Base-by-base conservation (phyloP, 1,140 invertebrate genomes). In the Heliconius himera region DNA sequence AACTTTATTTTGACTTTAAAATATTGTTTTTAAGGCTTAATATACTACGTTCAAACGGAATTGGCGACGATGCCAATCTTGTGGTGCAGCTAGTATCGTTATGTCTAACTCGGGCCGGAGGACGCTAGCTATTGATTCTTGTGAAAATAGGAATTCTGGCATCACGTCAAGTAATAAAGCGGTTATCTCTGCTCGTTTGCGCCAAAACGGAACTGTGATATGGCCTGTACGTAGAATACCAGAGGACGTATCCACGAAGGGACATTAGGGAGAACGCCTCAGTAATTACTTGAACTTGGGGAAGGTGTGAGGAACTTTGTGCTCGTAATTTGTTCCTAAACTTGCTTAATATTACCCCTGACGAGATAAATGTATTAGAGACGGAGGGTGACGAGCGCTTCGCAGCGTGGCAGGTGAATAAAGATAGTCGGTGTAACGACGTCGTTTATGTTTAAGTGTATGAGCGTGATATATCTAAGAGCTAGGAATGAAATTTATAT, bases 331-430 rank as follows among this genome's bases (percentile, higher is more conserved):
- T 92, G 90, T 92, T 92, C 87, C 86, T 87, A 90, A 94, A 94
- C 90, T 93, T 90, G 86, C 88, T 91, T 92, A 94, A 94, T 92
- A 91, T 89, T 89, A 87, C 90, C 87, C 89, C 85, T 92, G 92
- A 92, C 89, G 89, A 90, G 90, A 89, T 94, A 90, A 94, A 94
- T 94, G 92, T 92, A 92, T 92, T 94, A 92, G 87, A 81, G 83
- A 85, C 83, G 82, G 41, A 79, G 83, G 82, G 84, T 88, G 88
- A 87, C 82, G 85, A 89, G 85, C 80, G 82, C 76, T 80, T 49
- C 71, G 76, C 80, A 75, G 72, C 76, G 56, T 80, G 83, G 78
- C 82, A 83, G 80, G 77, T 82, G 83, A 84, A 88, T 87, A 74
- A 74, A 84, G 80, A 84, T 81, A 74, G 76, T 73, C 77, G 33